phyloP scores from a whole-genome alignment of 1,140 invertebrate species.

The Rhyacophila brunnea region DNA sequence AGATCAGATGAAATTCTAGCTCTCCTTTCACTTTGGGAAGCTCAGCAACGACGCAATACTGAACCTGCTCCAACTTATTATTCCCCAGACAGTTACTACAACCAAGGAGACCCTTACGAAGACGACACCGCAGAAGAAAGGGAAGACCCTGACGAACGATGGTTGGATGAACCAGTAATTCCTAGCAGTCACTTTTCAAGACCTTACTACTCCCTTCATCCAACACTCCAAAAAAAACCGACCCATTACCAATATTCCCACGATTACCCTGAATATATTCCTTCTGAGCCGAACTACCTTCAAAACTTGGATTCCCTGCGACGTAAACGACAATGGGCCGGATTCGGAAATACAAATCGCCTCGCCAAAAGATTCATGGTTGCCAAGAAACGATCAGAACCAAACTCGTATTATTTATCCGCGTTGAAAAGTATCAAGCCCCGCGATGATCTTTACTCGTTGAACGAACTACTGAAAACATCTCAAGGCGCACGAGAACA shows the following conservation, averaged over 20 bases:
- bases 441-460: constrained; percentile 51
- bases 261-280: constrained; percentile 45
- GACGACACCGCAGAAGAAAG: constrained; percentile 43
- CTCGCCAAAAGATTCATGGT: constrained; percentile 52
- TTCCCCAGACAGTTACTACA: constrained; percentile 47
- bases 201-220: constrained; percentile 15
- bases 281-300: constrained; percentile 26
- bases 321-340: constrained; percentile 48
- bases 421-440: constrained; percentile 44
- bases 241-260: constrained; percentile 31
- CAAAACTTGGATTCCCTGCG: constrained; percentile 47
- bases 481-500: constrained; percentile 48
- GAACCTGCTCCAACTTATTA: constrained; percentile 49
- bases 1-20: constrained; percentile 51
- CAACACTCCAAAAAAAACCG: constrained; percentile 8
- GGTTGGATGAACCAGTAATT: constrained; percentile 50
- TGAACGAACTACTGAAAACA: constrained; percentile 50
- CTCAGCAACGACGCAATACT: constrained; percentile 51
- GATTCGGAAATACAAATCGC: constrained; percentile 41
- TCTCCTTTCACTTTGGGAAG: constrained; percentile 51
- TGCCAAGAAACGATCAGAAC: constrained; percentile 49
- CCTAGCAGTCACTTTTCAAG: constrained; percentile 37
- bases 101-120: constrained; percentile 41
- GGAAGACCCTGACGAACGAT: constrained; percentile 41
- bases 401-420: constrained; percentile 36